Evolutionary conservation across 2,888 invertebrate genomes (phyloP), one percentile per base, ranked within the genome.

Genomic region (Polyommatus iphigenia): DNA sequence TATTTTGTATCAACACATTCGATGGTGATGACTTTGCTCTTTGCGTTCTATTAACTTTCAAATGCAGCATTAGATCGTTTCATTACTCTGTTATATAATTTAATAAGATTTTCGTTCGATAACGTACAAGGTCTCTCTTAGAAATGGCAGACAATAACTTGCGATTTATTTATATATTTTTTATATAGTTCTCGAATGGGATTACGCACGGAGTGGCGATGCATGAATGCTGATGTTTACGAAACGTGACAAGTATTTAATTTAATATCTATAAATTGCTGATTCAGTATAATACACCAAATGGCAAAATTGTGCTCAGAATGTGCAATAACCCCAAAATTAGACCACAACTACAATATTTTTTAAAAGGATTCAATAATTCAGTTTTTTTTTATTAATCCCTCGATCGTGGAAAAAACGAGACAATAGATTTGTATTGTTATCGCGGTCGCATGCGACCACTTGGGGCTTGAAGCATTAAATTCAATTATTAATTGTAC

Each of bases 1-100:
- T 87, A 89, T 89, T 91, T 92, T 90, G 88, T 89, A 89, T 87
- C 88, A 89, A 88, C 90, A 89, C 82, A 80, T 82, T 78, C 85
- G 85, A 85, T 82, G 83, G 84, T 84, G 80, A 82, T 85, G 82
- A 83, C 81, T 85, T 79, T 77, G 80, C 79, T 81, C 81, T 78
- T 78, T 79, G 78, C 20, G 15, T 29, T 67, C 71, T 71, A 77
- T 75, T 67, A 36, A 41, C 46, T 62, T 76, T 79, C 71, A 80
- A 81, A 79, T 54, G 5, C 46, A 36, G 10, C 62, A 76, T 73
- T 32, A 24, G 18, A 15, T 79, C 57, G 50, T 80, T 72, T 79
- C 71, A 71, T 36, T 73, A 29, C 62, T 81, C 78, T 79, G 59
- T 71, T 54, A 50, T 79, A 77, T 82, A 82, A 83, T 81, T 82